Evolutionary conservation across 2,888 invertebrate genomes (phyloP).

Genomic region (Smittia sp.): DNA sequence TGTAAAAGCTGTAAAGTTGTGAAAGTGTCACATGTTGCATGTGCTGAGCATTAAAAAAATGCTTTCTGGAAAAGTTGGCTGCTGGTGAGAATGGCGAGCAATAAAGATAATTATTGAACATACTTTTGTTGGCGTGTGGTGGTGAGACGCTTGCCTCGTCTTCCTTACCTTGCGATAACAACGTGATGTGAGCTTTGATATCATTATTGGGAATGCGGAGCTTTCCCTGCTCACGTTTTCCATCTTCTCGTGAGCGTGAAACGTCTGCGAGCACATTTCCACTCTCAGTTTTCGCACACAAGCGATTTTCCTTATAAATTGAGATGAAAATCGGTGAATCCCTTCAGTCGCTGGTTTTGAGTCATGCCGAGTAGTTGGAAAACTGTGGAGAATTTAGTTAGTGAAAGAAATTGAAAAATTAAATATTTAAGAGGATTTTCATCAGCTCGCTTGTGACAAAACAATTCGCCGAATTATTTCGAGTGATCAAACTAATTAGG

Average conservation of each 20-base stretch:
- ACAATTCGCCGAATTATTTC: not conserved
- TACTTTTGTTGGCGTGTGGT: not conserved
- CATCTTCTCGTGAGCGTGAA: not conserved
- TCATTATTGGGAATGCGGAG: not conserved
- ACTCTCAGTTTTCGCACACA: not conserved
- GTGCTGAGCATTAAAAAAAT: not conserved
- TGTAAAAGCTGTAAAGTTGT: slow-evolving; percentile 36
- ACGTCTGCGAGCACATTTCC: not conserved
- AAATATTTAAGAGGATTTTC: slow-evolving; percentile 7
- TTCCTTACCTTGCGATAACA: too few species aligned
- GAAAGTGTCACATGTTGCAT: slow-evolving; percentile 33
- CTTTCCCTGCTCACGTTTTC: not conserved
- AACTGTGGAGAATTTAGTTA: not conserved
- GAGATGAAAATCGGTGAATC: slow-evolving; percentile 37
- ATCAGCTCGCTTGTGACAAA: not conserved
- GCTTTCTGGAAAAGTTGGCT: not conserved
- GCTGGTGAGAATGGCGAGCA: not conserved
- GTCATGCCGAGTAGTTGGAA: not conserved
- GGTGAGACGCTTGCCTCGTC: too few species aligned
- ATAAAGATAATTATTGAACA: too few species aligned
- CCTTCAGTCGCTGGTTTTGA: slow-evolving; percentile 32
- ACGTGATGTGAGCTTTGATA: too few species aligned
- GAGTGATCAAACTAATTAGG: not conserved
- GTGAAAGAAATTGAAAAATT: slow-evolving; percentile 19
- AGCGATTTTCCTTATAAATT: slow-evolving; percentile 37